Conservation (phyloP, 1,140 invertebrate genomes). For the Geopemphigus sp. region DNA sequence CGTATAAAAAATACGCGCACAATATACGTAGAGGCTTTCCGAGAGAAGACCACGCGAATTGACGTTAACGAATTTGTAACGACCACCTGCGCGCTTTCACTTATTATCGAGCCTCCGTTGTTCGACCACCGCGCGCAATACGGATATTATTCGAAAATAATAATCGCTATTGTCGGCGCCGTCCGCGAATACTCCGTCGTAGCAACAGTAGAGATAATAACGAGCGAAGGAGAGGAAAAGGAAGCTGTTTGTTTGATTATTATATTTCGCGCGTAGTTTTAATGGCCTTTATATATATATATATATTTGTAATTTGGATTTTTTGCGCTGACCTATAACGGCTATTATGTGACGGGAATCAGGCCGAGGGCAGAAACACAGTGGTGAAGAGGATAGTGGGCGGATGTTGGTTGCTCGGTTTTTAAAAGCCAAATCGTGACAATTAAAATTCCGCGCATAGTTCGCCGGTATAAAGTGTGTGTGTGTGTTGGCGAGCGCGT, state of each 20-base stretch:
- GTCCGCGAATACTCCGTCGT: not conserved
- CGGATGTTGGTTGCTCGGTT: too few species aligned
- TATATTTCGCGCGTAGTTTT: not conserved
- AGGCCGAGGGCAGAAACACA: too few species aligned
- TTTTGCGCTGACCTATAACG: conserved; percentile 4
- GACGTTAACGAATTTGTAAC: too few species aligned
- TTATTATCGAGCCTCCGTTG: too few species aligned
- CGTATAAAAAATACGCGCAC: not conserved
- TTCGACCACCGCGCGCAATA: too few species aligned
- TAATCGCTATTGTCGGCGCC: not conserved
- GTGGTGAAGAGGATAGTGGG: too few species aligned
- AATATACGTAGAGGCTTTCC: too few species aligned
- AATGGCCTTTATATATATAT: conserved; percentile 18
- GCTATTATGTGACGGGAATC: not conserved
- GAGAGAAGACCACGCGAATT: too few species aligned
- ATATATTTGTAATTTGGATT: not conserved
- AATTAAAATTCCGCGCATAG: conserved; percentile 34
- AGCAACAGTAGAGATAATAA: not conserved
- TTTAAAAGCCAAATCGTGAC: conserved; percentile 21
- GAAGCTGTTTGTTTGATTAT: conserved; percentile 25
- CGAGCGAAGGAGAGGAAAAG: not conserved
- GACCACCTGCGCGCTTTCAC: too few species aligned
- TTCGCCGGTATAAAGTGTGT: not conserved
- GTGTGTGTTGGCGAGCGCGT: too few species aligned
- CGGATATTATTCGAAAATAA: conserved; percentile 18